These are phyloP conservation scores for Heliconius ismenius DNA, from an alignment of 2,888 invertebrate genomes.

Conservation along the genomic window DNA sequence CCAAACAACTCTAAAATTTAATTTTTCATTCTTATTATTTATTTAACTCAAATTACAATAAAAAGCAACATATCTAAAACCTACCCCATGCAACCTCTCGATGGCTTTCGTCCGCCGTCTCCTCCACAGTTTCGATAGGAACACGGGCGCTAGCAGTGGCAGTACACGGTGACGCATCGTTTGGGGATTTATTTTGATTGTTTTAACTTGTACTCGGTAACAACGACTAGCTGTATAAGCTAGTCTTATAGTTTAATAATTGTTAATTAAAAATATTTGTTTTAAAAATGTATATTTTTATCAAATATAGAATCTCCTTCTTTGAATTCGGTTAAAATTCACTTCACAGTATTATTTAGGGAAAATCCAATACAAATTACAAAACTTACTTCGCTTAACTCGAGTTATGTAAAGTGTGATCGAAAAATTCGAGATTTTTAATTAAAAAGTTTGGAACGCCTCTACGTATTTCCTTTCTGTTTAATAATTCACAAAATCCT, in stretches of 20 bases:
- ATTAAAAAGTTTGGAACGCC: constrained; percentile 5
- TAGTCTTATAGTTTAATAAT: background rate
- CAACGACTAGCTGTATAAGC: background rate
- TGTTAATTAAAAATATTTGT: background rate
- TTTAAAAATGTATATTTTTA: background rate
- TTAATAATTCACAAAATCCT: background rate
- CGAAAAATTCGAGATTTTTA: background rate
- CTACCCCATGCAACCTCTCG: constrained; percentile 73
- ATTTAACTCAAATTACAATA: background rate
- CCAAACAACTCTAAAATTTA: too few species aligned
- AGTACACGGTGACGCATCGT: constrained; percentile 77
- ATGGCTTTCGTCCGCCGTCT: constrained; percentile 70
- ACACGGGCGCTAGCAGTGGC: constrained; percentile 73
- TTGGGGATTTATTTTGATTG: constrained; percentile 76
- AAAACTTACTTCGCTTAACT: background rate
- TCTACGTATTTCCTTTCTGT: background rate
- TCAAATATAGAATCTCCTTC: background rate
- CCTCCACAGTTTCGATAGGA: constrained; percentile 70
- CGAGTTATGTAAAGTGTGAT: constrained; percentile 7
- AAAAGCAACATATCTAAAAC: background rate
- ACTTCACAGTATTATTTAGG: constrained; percentile 3
- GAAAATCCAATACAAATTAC: background rate
- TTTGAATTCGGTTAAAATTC: background rate
- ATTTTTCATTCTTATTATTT: too few species aligned
- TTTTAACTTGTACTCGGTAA: constrained; percentile 18